phyloP scores from a whole-genome alignment of 2,888 invertebrate genomes.

The Phyllotreta striolata region DNA sequence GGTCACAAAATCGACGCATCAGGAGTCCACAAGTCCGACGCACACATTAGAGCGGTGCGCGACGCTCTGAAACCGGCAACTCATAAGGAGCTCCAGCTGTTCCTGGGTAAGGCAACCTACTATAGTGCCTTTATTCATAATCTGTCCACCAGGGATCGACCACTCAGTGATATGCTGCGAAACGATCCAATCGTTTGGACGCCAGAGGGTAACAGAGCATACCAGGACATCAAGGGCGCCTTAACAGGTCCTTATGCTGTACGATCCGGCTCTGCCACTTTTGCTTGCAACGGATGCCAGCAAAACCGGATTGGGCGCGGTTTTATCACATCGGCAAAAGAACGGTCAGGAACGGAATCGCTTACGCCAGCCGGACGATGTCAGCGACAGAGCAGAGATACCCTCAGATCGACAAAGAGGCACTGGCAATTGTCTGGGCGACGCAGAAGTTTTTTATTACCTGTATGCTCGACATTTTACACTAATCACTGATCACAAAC shows the following conservation, averaged over 20 bases:
- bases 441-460: background rate
- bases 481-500: slow-evolving; percentile 40
- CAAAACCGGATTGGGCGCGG: slow-evolving; percentile 35
- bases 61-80: slow-evolving; percentile 35
- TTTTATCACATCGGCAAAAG: slow-evolving; percentile 23
- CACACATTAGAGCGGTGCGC: slow-evolving; percentile 33
- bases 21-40: background rate
- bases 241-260: slow-evolving; percentile 37
- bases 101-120: slow-evolving; percentile 30
- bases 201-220: slow-evolving; percentile 26
- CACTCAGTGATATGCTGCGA: slow-evolving; percentile 29
- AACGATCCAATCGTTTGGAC: slow-evolving; percentile 33
- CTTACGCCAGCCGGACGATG: slow-evolving; percentile 37
- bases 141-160: slow-evolving; percentile 33
- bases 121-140: slow-evolving; percentile 36
- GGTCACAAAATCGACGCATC: slow-evolving; percentile 34
- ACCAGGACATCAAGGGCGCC: slow-evolving; percentile 29
- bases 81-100: slow-evolving; percentile 28
- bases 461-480: slow-evolving; percentile 38
- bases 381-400: slow-evolving; percentile 32
- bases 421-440: slow-evolving; percentile 27
- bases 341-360: slow-evolving; percentile 30
- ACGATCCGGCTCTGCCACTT: slow-evolving; percentile 31
- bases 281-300: slow-evolving; percentile 39
- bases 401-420: slow-evolving; percentile 41